A percentile compares a stretch with the other conserved stretches of the same genome.
phyloP scores from a whole-genome alignment of 2,113 vertebrate genomes.

The Salvator merianae region DNA sequence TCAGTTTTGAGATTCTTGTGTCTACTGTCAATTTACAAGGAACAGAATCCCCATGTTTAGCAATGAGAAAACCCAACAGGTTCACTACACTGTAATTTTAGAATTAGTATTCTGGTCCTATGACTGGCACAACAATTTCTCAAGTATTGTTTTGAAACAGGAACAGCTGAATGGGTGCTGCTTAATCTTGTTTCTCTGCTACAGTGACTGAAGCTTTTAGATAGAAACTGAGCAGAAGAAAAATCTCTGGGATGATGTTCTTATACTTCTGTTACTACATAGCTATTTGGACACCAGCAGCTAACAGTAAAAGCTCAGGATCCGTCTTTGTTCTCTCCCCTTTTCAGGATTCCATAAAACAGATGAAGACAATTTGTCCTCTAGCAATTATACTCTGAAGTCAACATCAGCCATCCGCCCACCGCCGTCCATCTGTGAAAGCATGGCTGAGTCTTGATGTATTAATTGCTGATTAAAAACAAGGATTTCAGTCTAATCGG shows the following conservation, averaged over 20 bases:
- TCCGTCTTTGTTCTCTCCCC: background rate
- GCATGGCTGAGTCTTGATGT: background rate
- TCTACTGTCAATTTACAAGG: background rate
- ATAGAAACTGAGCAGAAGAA: background rate
- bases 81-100: background rate
- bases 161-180: background rate
- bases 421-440: background rate
- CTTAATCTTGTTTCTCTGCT: background rate
- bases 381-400: background rate
- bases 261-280: background rate
- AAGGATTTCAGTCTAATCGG: background rate
- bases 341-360: background rate
- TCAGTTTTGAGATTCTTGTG: background rate
- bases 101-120: background rate
- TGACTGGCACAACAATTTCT: background rate
- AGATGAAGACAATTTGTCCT: background rate
- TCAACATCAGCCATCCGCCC: background rate
- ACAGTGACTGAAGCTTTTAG: background rate
- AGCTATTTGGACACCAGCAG: background rate
- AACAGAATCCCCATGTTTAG: background rate
- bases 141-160: background rate
- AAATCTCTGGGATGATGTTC: background rate
- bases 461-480: slow-evolving; percentile 10
- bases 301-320: background rate
- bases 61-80: background rate